Conservation (phyloP, 2,888 invertebrate species). For the Epistrophe grossulariae region DNA sequence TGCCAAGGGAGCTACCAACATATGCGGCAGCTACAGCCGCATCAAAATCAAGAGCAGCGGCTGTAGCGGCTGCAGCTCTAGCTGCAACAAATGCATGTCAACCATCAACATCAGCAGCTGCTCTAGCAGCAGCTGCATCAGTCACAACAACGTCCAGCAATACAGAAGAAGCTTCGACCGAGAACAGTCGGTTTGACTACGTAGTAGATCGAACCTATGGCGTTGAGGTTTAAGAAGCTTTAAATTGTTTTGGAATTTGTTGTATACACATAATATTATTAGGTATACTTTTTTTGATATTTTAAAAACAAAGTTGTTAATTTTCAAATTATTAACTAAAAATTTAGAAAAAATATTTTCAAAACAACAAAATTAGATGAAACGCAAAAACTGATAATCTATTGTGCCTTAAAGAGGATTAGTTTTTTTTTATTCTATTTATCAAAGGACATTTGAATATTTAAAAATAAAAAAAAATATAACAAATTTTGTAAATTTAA, state of each 20-base stretch:
- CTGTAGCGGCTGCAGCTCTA: constrained; percentile 69
- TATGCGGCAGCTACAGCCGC: constrained; percentile 71
- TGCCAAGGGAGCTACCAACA: constrained; percentile 66
- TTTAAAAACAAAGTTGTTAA: constrained; percentile 60
- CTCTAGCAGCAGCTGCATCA: constrained; percentile 60
- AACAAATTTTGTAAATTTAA: constrained; percentile 77
- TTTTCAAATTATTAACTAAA: constrained; percentile 55
- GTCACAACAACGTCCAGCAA: constrained; percentile 52
- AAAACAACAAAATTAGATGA: constrained; percentile 9
- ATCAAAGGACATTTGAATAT: constrained; percentile 43
- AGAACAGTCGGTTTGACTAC: constrained; percentile 88
- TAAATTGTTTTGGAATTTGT: constrained; percentile 39
- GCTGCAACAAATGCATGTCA: constrained; percentile 63
- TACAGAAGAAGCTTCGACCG: constrained; percentile 80
- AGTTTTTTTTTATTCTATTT: constrained; percentile 49
- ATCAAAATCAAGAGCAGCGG: constrained; percentile 62
- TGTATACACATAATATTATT: not conserved
- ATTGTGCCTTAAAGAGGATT: constrained; percentile 72
- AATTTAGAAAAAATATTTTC: constrained; percentile 48
- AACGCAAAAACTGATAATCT: constrained; percentile 67
- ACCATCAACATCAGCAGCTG: constrained; percentile 73
- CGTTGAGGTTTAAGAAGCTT: constrained; percentile 89
- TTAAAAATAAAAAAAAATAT: constrained; percentile 40
- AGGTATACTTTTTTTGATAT: constrained; percentile 28
- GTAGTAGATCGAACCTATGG: constrained; percentile 93